Evolutionary conservation across 2,888 invertebrate species (phyloP), one percentile per base, ranked within the genome.

Genomic region (Protophormia terraenovae): DNA sequence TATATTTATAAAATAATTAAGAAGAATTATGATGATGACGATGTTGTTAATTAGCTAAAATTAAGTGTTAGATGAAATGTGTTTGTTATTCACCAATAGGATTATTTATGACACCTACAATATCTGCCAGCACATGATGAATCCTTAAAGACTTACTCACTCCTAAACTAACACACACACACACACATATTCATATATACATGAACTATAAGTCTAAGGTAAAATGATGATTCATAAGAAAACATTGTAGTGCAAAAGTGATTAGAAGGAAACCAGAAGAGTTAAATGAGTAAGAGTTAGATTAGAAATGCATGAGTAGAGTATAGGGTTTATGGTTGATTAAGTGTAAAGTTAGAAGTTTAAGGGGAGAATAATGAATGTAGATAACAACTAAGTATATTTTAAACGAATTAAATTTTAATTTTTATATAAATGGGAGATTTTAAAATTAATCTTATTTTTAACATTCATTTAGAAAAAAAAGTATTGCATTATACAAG

Each of bases 21-120:
- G 38, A 60, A 41, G 50, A 35, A 41, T 38, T 29, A 62, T 47
- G 1, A 64, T 64, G 35, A 24, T 16, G 32, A 35, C 41, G 35
- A 16, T 24, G 58, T 19, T 58, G 32, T 45, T 45, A 24, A 67
- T 58, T 45, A 67, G 7, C 58, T 14, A 24, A 19, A 22, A 16
- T 60, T 22, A 67, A 60, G 60, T 60, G 45, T 24, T 27, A 12
- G 14, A 35, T n/a, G 50, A 69, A n/a, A 69, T 50, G 53, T 66
- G 32, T 64, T n/a, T n/a, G n/a, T n/a, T n/a, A n/a, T n/a, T 53
- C 38, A 62, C 53, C 82, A 82, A 64, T 50, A 50, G 55, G 62
- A 77, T 77, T 83, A n/a, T n/a, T n/a, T n/a, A 71, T 83, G n/a
- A 50, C 50, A 83, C 53, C 41, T 67, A 19, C 45, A 16, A 41